Conservation (phyloP, 2,888 invertebrate genomes). For the Linyphia triangularis region DNA sequence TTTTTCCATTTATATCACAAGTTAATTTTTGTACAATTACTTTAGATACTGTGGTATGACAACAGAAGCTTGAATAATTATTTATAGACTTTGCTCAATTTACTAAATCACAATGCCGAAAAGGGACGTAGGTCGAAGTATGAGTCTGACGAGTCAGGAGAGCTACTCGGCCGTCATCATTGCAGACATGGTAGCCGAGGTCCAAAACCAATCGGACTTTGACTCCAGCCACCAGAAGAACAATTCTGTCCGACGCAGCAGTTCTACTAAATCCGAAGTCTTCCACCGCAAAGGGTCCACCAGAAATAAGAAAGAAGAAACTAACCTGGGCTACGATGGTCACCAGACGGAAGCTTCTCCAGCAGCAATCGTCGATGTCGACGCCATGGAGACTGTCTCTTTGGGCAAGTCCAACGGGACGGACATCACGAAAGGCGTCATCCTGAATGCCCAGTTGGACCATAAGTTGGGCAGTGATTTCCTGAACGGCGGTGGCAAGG, state of each 20-base stretch:
- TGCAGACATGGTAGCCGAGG: slow-evolving; percentile 51
- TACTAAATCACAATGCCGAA: slow-evolving; percentile 45
- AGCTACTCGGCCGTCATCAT: slow-evolving; percentile 64
- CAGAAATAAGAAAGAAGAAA: not conserved
- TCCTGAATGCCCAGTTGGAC: slow-evolving; percentile 58
- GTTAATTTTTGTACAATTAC: too few species aligned
- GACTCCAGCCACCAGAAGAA: not conserved
- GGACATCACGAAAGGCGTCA: slow-evolving; percentile 57
- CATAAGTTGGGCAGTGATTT: not conserved
- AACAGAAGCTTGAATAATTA: too few species aligned
- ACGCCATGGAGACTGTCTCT: slow-evolving; percentile 3
- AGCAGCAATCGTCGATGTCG: slow-evolving; percentile 24
- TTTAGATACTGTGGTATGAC: too few species aligned
- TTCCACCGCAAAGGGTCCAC: too few species aligned
- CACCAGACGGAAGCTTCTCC: not conserved
- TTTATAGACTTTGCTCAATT: too few species aligned
- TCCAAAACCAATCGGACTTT: not conserved
- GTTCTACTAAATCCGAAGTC: not conserved
- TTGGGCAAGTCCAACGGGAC: slow-evolving; percentile 21
- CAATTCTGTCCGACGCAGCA: not conserved
- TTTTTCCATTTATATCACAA: too few species aligned
- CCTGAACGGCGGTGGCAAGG: not conserved
- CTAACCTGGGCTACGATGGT: slow-evolving; percentile 36
- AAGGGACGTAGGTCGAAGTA: slow-evolving; percentile 11
- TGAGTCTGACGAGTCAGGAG: slow-evolving; percentile 57